These are phyloP conservation scores for Aldrovandia affinis DNA, from an alignment of 2,797 vertebrate species.

Conservation along the genomic window DNA sequence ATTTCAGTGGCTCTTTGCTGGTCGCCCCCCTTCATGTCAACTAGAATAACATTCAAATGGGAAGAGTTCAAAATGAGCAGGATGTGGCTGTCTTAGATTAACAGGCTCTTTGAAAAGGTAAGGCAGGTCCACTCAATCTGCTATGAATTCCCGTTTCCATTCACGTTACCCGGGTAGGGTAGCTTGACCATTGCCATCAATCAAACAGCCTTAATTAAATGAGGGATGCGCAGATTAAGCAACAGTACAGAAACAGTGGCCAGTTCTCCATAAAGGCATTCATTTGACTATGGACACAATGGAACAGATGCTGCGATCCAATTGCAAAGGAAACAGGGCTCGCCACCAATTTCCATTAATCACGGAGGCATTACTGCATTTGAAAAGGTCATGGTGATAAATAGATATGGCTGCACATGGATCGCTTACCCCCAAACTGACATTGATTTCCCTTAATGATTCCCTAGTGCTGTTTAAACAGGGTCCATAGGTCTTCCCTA, in stretches of 20 bases:
- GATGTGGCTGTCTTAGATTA: neutral
- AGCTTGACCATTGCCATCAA: neutral
- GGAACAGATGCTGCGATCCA: neutral
- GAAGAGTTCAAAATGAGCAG: neutral
- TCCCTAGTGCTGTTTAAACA: neutral
- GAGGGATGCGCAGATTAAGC: neutral
- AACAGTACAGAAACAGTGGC: neutral
- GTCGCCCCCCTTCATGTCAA: neutral
- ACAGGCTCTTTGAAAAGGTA: neutral
- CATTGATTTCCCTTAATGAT: conserved; percentile 2
- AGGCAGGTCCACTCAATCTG: neutral
- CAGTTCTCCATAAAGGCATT: neutral
- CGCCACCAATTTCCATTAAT: neutral
- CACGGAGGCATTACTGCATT: conserved; percentile 1
- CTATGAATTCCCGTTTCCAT: neutral
- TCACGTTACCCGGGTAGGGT: neutral
- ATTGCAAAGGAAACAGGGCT: neutral
- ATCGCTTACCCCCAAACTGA: neutral
- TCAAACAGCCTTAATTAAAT: neutral
- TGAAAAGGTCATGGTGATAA: conserved; percentile 6
- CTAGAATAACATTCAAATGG: neutral
- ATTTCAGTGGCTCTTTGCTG: neutral
- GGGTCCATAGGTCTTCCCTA: neutral
- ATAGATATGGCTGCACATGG: neutral
- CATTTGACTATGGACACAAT: conserved; percentile 3